Percentiles rank a stretch among this genome's conserved stretches.
Evolutionary conservation across 2,113 vertebrate species (phyloP).

Genomic region (Lampris megalopsis): DNA sequence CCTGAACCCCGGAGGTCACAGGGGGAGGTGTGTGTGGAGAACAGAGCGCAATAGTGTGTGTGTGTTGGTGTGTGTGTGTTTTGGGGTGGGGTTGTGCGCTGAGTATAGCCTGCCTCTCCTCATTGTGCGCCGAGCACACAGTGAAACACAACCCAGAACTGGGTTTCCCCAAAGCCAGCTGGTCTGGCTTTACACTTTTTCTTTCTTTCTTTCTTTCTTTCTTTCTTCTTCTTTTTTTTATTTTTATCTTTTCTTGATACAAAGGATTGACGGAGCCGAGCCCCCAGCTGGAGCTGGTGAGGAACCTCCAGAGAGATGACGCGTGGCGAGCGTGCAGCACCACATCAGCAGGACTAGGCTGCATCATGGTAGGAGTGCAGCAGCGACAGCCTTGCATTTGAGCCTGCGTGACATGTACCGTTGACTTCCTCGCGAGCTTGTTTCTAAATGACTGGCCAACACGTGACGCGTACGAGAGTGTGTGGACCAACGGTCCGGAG

Average conservation of each 20-base stretch:
- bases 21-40: slow-evolving; percentile 26
- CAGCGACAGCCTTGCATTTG: too few species aligned
- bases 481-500: too few species aligned
- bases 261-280: slow-evolving; percentile 54
- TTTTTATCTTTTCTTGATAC: slow-evolving; percentile 52
- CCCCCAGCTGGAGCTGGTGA: slow-evolving; percentile 80
- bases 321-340: slow-evolving; percentile 51
- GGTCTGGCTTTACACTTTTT: slow-evolving; percentile 75
- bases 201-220: background rate
- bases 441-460: too few species aligned
- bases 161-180: slow-evolving; percentile 77
- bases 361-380: background rate
- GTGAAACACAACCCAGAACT: slow-evolving; percentile 62
- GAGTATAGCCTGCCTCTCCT: slow-evolving; percentile 28
- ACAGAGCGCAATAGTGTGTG: slow-evolving; percentile 2
- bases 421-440: too few species aligned
- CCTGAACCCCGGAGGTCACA: slow-evolving; percentile 60
- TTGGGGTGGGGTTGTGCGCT: slow-evolving; percentile 38
- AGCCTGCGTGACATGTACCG: too few species aligned
- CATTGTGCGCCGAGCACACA: slow-evolving; percentile 53
- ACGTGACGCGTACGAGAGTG: too few species aligned
- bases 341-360: background rate
- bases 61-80: slow-evolving; percentile 6
- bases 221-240: slow-evolving; percentile 13
- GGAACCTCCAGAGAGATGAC: slow-evolving; percentile 63